phyloP scores from a whole-genome alignment of 2,797 vertebrate genomes.

The Ceryle rudis region DNA sequence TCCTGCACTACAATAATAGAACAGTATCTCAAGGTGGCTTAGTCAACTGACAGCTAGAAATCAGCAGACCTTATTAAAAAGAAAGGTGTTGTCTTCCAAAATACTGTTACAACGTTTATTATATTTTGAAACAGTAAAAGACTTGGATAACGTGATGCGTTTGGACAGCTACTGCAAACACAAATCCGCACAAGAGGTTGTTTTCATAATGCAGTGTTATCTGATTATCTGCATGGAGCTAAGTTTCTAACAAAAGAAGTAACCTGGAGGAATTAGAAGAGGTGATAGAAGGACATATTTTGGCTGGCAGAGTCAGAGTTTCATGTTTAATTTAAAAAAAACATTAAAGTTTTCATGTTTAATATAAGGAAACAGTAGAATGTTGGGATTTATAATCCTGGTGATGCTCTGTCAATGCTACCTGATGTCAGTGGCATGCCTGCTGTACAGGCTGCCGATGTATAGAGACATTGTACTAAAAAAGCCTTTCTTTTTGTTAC shows the following conservation, averaged over 20 bases:
- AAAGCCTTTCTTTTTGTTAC: slow-evolving; percentile 17
- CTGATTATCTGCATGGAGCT: slow-evolving; percentile 11
- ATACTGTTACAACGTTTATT: neutral
- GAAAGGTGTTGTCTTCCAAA: neutral
- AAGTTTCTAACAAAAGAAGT: slow-evolving; percentile 22
- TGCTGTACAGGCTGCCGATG: slow-evolving; percentile 45
- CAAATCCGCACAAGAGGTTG: neutral
- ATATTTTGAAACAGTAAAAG: neutral
- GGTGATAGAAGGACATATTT: slow-evolving; percentile 70
- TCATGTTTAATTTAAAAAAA: slow-evolving; percentile 81
- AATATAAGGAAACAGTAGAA: slow-evolving; percentile 79
- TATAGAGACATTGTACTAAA: neutral
- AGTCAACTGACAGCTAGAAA: neutral
- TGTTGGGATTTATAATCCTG: slow-evolving; percentile 75
- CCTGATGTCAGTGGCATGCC: neutral
- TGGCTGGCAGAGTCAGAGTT: slow-evolving; percentile 70
- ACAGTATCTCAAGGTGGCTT: neutral
- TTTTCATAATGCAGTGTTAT: neutral
- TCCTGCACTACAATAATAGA: neutral
- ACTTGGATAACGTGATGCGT: neutral
- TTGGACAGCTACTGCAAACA: neutral
- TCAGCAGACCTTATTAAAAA: neutral
- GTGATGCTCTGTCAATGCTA: slow-evolving; percentile 61
- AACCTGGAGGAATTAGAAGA: slow-evolving; percentile 64
- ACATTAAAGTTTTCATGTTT: slow-evolving; percentile 81